Conservation (phyloP, 2,888 invertebrate genomes). For the Archips xylosteana region DNA sequence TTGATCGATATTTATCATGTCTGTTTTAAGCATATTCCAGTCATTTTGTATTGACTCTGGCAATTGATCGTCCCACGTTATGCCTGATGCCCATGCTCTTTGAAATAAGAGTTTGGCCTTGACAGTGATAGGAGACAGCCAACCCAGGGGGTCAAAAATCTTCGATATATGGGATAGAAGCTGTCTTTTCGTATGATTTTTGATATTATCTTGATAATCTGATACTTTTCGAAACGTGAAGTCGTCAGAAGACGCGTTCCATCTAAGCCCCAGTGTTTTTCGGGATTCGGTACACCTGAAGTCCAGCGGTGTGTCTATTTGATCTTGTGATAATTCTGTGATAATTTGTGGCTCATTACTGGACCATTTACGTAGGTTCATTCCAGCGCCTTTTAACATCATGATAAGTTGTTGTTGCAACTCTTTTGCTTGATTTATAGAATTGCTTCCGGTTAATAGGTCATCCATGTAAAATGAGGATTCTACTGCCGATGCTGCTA, state of each 20-base stretch:
- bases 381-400: constrained; percentile 9
- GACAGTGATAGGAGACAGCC: constrained; percentile 33
- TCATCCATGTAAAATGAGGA: constrained; percentile 35
- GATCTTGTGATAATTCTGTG: no score
- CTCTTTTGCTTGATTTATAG: neutral
- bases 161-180: constrained; percentile 33
- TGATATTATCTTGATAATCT: neutral
- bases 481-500: constrained; percentile 7
- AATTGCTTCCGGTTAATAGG: constrained; percentile 5
- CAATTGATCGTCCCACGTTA: neutral
- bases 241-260: neutral
- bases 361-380: no score
- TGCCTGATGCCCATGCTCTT: neutral
- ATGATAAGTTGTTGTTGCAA: constrained; percentile 26
- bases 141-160: constrained; percentile 35
- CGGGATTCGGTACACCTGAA: no score
- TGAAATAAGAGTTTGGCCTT: constrained; percentile 34
- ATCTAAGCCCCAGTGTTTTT: neutral
- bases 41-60: neutral
- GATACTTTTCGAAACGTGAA: neutral
- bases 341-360: no score
- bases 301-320: no score
- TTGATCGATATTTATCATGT: neutral
- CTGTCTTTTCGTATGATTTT: neutral
- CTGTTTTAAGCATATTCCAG: neutral